These are phyloP conservation scores for Nysson spinosus DNA, from an alignment of 2,888 invertebrate species.

Conservation along the genomic window DNA sequence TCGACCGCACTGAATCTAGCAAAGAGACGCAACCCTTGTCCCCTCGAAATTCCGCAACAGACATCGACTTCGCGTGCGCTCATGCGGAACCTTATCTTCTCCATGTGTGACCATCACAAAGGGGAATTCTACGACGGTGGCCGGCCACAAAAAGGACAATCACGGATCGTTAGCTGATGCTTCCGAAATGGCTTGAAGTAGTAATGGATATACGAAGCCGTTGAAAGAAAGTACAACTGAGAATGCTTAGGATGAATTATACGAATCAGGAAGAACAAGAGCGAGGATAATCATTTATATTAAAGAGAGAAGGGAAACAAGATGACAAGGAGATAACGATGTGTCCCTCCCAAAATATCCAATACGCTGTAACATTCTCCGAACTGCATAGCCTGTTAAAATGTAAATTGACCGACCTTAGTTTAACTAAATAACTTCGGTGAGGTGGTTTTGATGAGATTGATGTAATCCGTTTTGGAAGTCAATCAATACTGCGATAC, in stretches of 20 bases:
- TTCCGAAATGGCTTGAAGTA: slow-evolving; percentile 41
- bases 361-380: slow-evolving; percentile 23
- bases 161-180: slow-evolving; percentile 49
- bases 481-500: too few relatives aligned
- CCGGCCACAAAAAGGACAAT: slow-evolving; percentile 50
- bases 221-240: slow-evolving; percentile 30
- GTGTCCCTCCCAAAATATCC: slow-evolving; percentile 26
- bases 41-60: slow-evolving; percentile 55
- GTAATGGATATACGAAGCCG: slow-evolving; percentile 15
- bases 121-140: slow-evolving; percentile 30
- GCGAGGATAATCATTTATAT: not conserved
- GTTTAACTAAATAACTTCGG: slow-evolving; percentile 69
- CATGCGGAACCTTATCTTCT: slow-evolving; percentile 50
- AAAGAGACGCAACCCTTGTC: slow-evolving; percentile 40
- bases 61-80: slow-evolving; percentile 51
- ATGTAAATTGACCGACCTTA: slow-evolving; percentile 73
- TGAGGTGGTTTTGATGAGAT: slow-evolving; percentile 27
- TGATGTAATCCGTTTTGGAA: slow-evolving; percentile 12
- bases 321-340: slow-evolving; percentile 2
- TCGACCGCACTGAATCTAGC: slow-evolving; percentile 51
- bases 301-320: not conserved
- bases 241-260: not conserved
- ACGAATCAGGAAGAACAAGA: slow-evolving; percentile 4
- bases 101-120: slow-evolving; percentile 56
- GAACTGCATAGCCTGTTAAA: slow-evolving; percentile 60